A percentile compares a stretch with the other conserved stretches of the same genome.
phyloP scores from a whole-genome alignment of 2,797 vertebrate genomes.

The Poecilia velifera region DNA sequence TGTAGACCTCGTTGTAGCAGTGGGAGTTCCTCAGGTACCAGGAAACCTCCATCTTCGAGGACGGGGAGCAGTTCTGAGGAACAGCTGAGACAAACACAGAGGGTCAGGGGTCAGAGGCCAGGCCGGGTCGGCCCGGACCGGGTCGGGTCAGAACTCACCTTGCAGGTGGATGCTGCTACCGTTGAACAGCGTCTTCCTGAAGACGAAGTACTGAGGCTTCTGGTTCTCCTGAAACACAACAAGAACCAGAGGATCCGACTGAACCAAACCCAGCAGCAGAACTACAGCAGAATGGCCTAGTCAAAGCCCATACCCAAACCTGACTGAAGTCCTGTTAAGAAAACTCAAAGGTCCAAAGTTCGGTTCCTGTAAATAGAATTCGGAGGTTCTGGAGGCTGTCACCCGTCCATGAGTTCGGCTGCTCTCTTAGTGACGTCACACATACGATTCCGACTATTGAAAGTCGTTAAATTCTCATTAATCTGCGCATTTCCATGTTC shows the following conservation, averaged over 20 bases:
- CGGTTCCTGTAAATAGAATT: background rate
- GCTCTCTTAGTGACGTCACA: background rate
- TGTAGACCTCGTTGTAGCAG: conserved; percentile 77
- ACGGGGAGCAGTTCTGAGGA: background rate
- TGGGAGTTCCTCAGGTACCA: conserved; percentile 83
- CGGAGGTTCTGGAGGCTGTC: background rate
- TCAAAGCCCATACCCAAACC: background rate
- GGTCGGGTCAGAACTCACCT: conserved; percentile 36
- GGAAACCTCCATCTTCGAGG: conserved; percentile 61
- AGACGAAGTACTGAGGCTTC: conserved; percentile 47
- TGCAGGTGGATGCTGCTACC: conserved; percentile 56
- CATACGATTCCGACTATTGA: background rate
- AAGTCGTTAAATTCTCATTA: background rate
- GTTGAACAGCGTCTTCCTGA: conserved; percentile 78
- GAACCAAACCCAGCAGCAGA: background rate
- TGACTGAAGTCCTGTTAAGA: no score
- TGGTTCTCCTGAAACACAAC: conserved; percentile 56
- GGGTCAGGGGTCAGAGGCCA: background rate
- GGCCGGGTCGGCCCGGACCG: no score
- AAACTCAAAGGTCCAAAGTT: no score
- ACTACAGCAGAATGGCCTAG: background rate
- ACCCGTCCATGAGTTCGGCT: background rate
- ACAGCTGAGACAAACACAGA: conserved; percentile 44
- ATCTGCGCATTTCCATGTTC: background rate
- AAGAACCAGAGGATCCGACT: background rate